Base-by-base conservation (phyloP, 2,888 invertebrate species). In the Drosophila atripex region DNA sequence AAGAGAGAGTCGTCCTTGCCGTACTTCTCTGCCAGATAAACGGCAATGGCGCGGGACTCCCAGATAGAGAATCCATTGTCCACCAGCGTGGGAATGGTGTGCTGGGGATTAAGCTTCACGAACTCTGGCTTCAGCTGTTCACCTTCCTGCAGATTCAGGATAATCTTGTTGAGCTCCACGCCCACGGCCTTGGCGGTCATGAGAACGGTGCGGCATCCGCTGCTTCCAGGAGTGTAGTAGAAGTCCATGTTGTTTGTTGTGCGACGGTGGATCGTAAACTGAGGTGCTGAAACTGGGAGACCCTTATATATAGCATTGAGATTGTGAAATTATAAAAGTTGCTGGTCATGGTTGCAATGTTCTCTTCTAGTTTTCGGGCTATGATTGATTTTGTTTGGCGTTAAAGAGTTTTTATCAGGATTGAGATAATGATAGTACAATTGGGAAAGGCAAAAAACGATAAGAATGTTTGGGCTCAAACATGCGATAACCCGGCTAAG, bases 1-100 rank as follows among this genome's bases (percentile, higher is more conserved):
- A 93, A 94, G 14, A 97, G 92, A 0, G 93, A 92, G 82, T 95
- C 95, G 76, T 95, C 94, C n/a, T 95, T 95, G 46, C 94, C 96
- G 88, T 97, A 97, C 88, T 95, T 95, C 90, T 95, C 95, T 9
- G 93, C 95, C 86, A 97, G 92, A 91, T 97, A 97, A 0, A 93
- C 92, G 90, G 95, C 93, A 89, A 97, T 97, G 65, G 96, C 95
- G 46, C 96, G 95, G 38, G 97, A 97, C 92, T 97, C 97, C 94
- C 95, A 95, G 53, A 97, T 89, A 14, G 93, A 90, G 88, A 96
- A 95, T 0, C 95, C 97, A 84, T 96, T 94, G 90, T 97, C 97
- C 57, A 95, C 94, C 43, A 97, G 91, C 0, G 96, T 96, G 1
- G 97, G 97, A 60, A 97, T 93, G 18, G 94, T 94, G 89, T 97